Evolutionary conservation across 2,888 invertebrate species (phyloP), one percentile per base, ranked within the genome.

Genomic region (Epistrophe eligans): DNA sequence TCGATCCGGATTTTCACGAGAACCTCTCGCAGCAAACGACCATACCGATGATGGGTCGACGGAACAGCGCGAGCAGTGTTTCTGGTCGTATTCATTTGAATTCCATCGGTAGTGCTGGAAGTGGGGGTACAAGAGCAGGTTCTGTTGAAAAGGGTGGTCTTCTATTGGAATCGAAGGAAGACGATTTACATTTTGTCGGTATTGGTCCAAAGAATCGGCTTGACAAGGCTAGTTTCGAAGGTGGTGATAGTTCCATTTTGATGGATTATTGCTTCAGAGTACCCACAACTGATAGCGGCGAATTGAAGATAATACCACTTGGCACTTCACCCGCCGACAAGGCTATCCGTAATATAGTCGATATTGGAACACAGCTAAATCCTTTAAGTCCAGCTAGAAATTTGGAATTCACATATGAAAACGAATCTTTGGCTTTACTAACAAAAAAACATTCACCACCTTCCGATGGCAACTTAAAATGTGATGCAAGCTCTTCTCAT

Each of bases 1-100:
- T 89, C 58, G 91, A 91, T 89, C 91, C 91, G 6, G 90, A 91
- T 89, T 91, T 91, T 88, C 89, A 90, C 81, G 90, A 91, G 80
- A 91, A 91, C 74, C 89, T 91, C 66, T 89, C 90, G 10, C 91
- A 91, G 84, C 90, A 90, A 66, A 90, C 90, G 35, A 89, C 89
- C 38, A 83, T 87, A 55, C 88, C 90, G 38, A 89, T 90, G 88
- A 89, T 85, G 77, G 83, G 83, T 13, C 88, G 90, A 45, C 89
- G 89, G n/a, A 91, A 89, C 72, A 91, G 90, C 79, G 89, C 82
- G 32, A 80, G 90, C 70, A 90, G 90, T 84, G 76, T 88, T 60
- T 80, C 90, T 64, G 89, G 90, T 88, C 90, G 89, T 62, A 74
- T 82, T 9, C 87, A 84, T 71, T 71, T 84, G 19, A 87, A 87